Conservation (phyloP, 1,140 invertebrate species). For the Pseudomyrmex dendroicus region DNA sequence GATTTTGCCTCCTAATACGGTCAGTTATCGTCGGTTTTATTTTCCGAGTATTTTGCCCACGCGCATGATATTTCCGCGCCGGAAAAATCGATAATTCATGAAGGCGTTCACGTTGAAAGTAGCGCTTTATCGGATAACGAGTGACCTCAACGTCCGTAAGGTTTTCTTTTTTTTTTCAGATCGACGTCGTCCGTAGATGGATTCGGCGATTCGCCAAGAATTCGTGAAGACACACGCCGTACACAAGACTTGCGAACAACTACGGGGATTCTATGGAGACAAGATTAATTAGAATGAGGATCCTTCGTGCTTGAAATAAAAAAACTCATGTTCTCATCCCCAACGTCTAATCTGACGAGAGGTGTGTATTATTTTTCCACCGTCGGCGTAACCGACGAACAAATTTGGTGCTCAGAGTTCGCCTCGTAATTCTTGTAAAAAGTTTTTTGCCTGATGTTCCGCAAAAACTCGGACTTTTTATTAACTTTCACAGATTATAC, state of each 20-base stretch:
- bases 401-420: background rate
- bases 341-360: slow-evolving; percentile 23
- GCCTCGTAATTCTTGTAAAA: background rate
- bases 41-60: background rate
- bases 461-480: background rate
- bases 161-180: slow-evolving; percentile 60
- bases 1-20: background rate
- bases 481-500: slow-evolving; percentile 9
- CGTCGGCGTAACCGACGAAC: background rate
- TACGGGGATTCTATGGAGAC: background rate
- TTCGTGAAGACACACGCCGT: slow-evolving; percentile 43
- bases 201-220: slow-evolving; percentile 16
- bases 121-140: background rate
- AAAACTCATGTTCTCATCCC: slow-evolving; percentile 33
- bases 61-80: background rate
- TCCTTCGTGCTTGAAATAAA: background rate
- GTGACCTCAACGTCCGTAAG: background rate
- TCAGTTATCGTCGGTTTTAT: background rate
- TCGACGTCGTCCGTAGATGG: background rate
- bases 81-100: background rate
- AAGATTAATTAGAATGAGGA: slow-evolving; percentile 27
- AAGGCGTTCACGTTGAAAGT: background rate
- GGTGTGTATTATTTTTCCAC: background rate
- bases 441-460: background rate
- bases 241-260: too few relatives aligned